Conservation (phyloP, 92 coral and sea anemone species). For the Montipora capitata region DNA sequence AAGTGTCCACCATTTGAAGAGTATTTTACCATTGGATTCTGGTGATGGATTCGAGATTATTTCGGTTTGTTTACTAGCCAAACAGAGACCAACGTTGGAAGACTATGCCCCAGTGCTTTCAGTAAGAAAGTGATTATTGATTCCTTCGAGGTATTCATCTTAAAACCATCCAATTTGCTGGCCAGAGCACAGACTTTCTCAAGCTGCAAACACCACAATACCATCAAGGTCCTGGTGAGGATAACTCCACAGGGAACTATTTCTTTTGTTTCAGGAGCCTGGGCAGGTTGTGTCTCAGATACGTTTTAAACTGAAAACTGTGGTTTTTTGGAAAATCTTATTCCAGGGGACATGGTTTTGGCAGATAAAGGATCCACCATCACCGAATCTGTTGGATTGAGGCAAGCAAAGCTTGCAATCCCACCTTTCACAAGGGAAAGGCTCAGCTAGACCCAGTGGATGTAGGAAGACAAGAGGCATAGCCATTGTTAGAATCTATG, state of each 20-base stretch:
- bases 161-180: background rate
- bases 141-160: conserved; percentile 22
- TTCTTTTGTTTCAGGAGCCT: conserved; percentile 63
- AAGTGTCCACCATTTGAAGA: conserved; percentile 7
- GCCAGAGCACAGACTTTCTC: background rate
- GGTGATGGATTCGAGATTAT: background rate
- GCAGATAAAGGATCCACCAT: conserved; percentile 63
- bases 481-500: conserved; percentile 70
- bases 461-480: conserved; percentile 54
- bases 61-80: conserved; percentile 49
- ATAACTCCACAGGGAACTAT: background rate
- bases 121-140: conserved; percentile 48
- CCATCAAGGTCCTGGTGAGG: no score
- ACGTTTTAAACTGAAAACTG: conserved; percentile 62
- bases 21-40: background rate
- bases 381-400: conserved; percentile 60
- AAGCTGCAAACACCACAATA: no score
- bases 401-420: conserved; percentile 50
- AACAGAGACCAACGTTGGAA: conserved; percentile 13
- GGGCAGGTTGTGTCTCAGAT: conserved; percentile 67
- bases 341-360: conserved; percentile 72
- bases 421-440: conserved; percentile 73
- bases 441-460: conserved; percentile 58
- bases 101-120: conserved; percentile 70
- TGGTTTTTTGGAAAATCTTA: conserved; percentile 52